Conservation (phyloP, 64 coral and sea anemone species). For the Porites australiensis region DNA sequence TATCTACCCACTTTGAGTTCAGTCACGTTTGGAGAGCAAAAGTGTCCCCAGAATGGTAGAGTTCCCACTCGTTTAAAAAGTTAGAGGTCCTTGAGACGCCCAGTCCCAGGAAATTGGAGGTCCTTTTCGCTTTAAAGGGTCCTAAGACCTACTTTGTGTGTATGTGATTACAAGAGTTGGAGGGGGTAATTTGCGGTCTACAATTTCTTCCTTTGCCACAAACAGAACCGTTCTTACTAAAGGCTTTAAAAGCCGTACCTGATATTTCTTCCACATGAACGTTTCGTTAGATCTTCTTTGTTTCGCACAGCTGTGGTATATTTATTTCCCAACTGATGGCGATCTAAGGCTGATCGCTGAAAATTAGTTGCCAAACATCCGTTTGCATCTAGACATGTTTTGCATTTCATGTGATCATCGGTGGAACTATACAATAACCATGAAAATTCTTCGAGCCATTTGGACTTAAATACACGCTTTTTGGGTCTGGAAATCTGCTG, state of each 20-base stretch:
- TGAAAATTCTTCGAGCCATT: slow-evolving; percentile 2
- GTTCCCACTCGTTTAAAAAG: not conserved
- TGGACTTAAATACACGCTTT: not conserved
- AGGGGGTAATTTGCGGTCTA: not conserved
- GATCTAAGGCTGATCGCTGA: not conserved
- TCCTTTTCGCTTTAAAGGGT: not conserved
- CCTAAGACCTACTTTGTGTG: no score
- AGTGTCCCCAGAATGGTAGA: not conserved
- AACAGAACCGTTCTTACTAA: slow-evolving; percentile 3
- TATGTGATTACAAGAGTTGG: no score
- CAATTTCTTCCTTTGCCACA: slow-evolving; percentile 9
- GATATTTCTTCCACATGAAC: slow-evolving; percentile 2
- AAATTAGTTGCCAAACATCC: not conserved
- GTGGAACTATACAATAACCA: not conserved
- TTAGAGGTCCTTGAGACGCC: slow-evolving; percentile 5
- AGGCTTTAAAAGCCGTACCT: slow-evolving; percentile 1
- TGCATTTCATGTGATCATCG: not conserved
- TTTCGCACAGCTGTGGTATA: not conserved
- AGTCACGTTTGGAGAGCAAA: no score
- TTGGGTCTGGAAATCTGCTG: not conserved
- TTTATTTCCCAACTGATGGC: slow-evolving; percentile 3
- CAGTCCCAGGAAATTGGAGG: not conserved
- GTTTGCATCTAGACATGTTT: not conserved
- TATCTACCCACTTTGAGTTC: no score
- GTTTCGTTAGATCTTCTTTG: not conserved